Percentiles rank a stretch among this genome's conserved stretches.
Evolutionary conservation across 1,140 invertebrate genomes (phyloP).

Genomic region (Spodoptera litura): DNA sequence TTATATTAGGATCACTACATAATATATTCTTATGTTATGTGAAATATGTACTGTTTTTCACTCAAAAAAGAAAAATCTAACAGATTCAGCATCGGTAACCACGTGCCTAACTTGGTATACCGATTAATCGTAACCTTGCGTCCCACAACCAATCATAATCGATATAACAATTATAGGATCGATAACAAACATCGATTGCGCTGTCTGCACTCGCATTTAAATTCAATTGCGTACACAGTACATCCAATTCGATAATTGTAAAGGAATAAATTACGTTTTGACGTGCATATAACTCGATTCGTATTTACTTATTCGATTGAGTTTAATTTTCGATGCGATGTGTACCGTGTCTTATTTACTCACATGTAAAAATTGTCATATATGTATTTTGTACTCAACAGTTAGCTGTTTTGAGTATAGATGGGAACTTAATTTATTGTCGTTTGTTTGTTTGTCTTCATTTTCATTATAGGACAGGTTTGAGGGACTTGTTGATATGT

Average conservation of each 20-base stretch:
- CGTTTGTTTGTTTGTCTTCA: not conserved
- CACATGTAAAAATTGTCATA: not conserved
- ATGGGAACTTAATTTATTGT: not conserved
- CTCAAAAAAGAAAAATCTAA: not conserved
- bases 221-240: slow-evolving; percentile 29
- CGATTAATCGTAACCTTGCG: not conserved
- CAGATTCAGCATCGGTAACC: not conserved
- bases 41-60: too few relatives aligned
- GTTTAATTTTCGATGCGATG: slow-evolving; percentile 9
- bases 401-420: not conserved
- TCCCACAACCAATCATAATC: not conserved
- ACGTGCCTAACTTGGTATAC: not conserved
- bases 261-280: slow-evolving; percentile 42
- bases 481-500: too few relatives aligned
- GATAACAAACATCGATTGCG: slow-evolving; percentile 29
- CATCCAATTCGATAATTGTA: slow-evolving; percentile 24
- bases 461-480: too few relatives aligned
- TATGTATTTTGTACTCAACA: not conserved
- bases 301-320: slow-evolving; percentile 29
- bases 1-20: too few relatives aligned
- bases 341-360: slow-evolving; percentile 2
- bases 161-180: slow-evolving; percentile 14
- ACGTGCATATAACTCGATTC: slow-evolving; percentile 22
- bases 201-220: not conserved
- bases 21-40: too few relatives aligned